Base-by-base conservation (phyloP, 2,113 vertebrate genomes). In the Microcebus jonahi region DNA sequence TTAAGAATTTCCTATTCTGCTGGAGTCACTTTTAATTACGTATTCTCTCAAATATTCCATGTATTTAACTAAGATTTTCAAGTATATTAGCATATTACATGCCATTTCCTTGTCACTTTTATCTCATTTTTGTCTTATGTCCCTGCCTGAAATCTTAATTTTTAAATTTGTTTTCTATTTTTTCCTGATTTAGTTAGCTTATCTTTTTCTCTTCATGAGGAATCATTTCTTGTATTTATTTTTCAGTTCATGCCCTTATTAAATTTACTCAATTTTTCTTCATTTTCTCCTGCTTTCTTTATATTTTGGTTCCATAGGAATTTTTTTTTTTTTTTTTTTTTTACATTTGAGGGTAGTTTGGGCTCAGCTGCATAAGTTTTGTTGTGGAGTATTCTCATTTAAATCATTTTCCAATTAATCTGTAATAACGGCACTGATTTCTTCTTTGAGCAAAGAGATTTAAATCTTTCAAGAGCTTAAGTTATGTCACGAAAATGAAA, bases 391-490 rank as follows among this genome's bases (percentile, higher is more conserved):
- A 1, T 82, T 92, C 73, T 85, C 48, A 50, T 73, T 71, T 88
- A 80, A 87, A 70, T 92, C 80, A 82, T 86, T 96, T 97, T 67
- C 31, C 45, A 93, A 55, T 95, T 89, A 95, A 91, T 91, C 76
- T 90, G 14, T 86, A 67, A 61, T 42, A 81, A 77, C 27, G 80
- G 14, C 29, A 34, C 88, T 76, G 21, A 75, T 88, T 83, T 93
- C 55, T 31, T 93, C 13, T 80, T 92, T 3, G 12, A 85, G 36
- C 31, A 39, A 71, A 55, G 68, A 94, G 70, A 88, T 90, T 91
- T 96, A 93, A 83, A 75, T 79, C 34, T 96, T 6, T 31, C 12
- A 57, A 73, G 9, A 36, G 61, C 21, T 71, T 67, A 71, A 55
- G 45, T 36, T 39, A 34, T 14, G 15, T 42, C 71, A 55, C 48